Percentiles rank a stretch among this genome's conserved stretches.
Evolutionary conservation across 2,113 vertebrate genomes (phyloP).

Genomic region (Oreochromis tanganicae): DNA sequence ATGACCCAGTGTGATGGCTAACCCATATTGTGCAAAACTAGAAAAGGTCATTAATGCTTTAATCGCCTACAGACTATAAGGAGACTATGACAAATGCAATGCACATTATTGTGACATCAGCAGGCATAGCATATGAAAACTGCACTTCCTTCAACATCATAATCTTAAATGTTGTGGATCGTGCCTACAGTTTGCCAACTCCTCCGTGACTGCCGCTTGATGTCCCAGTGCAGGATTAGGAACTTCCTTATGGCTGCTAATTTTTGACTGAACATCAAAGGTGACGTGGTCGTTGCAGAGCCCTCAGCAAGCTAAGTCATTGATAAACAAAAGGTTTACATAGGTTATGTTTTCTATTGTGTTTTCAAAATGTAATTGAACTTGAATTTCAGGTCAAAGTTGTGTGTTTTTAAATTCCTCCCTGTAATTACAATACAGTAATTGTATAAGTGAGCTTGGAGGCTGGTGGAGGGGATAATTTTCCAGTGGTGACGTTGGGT

Average conservation of each 20-base stretch:
- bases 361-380: not conserved
- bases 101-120: not conserved
- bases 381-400: not conserved
- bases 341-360: not conserved
- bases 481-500: not conserved
- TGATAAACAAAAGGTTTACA: not conserved
- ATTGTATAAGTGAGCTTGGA: not conserved
- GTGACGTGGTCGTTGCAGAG: not conserved
- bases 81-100: not conserved
- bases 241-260: not conserved
- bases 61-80: not conserved
- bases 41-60: not conserved
- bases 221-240: not conserved
- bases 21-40: not conserved
- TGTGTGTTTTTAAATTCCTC: fast-evolving
- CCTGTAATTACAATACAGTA: not conserved
- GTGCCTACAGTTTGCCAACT: not conserved
- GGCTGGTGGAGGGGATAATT: not conserved
- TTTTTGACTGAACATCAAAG: not conserved
- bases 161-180: not conserved
- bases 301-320: not conserved
- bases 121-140: not conserved
- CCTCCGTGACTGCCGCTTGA: not conserved
- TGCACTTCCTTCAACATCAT: not conserved
- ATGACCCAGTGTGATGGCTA: not conserved